A percentile compares a stretch with the other conserved stretches of the same genome.
Evolutionary conservation across 2,888 invertebrate genomes (phyloP).

Genomic region (Cephus runcator): DNA sequence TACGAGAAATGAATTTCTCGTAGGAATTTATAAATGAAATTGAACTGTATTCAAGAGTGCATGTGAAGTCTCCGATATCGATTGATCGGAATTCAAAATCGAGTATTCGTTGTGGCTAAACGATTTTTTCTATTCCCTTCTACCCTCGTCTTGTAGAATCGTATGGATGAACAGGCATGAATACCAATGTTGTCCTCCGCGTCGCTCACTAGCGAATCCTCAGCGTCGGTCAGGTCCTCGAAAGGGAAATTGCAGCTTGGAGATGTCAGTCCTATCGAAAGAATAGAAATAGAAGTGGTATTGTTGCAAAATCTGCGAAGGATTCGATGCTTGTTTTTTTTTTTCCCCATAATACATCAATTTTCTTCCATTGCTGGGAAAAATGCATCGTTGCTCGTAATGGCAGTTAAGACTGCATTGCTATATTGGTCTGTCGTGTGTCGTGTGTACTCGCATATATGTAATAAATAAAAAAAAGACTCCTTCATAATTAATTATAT

Average conservation of each 20-base stretch:
- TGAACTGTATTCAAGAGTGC: neutral
- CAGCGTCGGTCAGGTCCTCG: conserved; percentile 61
- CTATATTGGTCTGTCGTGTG: neutral
- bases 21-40: neutral
- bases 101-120: neutral
- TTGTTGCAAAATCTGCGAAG: neutral
- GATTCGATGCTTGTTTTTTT: neutral
- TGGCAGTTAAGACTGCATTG: neutral
- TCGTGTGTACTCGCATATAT: neutral
- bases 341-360: neutral
- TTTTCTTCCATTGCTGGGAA: neutral
- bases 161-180: conserved; percentile 50
- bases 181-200: conserved; percentile 61
- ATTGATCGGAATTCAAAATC: neutral
- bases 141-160: conserved; percentile 47
- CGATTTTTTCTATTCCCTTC: conserved; percentile 28
- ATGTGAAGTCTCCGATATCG: neutral
- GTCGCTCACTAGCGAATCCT: conserved; percentile 62
- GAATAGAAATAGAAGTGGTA: conserved; percentile 37
- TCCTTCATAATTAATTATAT: neutral
- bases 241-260: conserved; percentile 62
- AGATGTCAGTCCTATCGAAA: conserved; percentile 57
- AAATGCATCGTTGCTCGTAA: conserved; percentile 2
- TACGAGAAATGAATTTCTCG: neutral
- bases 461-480: neutral